phyloP scores from a whole-genome alignment of 1,140 invertebrate genomes.

The Bombus confusus region DNA sequence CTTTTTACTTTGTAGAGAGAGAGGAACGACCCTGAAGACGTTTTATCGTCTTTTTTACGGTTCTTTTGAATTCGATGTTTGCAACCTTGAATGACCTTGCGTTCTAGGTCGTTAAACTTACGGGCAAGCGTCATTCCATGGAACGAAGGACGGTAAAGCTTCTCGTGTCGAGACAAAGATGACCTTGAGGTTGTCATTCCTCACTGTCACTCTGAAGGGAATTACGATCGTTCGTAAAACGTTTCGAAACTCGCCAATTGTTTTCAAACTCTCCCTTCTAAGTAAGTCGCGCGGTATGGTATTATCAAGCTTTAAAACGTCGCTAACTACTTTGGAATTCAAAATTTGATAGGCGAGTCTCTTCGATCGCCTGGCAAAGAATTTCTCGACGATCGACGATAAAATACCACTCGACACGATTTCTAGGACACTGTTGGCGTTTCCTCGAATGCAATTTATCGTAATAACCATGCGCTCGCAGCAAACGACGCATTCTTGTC shows the following conservation, averaged over 20 bases:
- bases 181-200: neutral
- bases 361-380: neutral
- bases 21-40: neutral
- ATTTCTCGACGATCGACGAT: neutral
- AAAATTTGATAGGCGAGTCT: neutral
- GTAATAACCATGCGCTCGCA: conserved; percentile 15
- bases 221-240: too few relatives aligned
- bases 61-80: neutral
- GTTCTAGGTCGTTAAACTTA: neutral
- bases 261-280: too few relatives aligned
- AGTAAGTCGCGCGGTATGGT: too few relatives aligned
- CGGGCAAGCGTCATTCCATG: neutral
- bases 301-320: neutral
- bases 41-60: neutral
- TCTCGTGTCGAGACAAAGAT: neutral
- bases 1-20: neutral
- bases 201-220: neutral
- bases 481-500: conserved; percentile 17
- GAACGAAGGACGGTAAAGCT: too few relatives aligned
- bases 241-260: too few relatives aligned
- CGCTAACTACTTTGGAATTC: neutral
- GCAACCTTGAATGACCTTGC: neutral
- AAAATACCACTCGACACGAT: neutral
- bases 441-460: conserved; percentile 34
- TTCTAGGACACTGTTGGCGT: neutral